phyloP scores from a whole-genome alignment of 1,140 invertebrate genomes.

The Drosophila tropicalis region DNA sequence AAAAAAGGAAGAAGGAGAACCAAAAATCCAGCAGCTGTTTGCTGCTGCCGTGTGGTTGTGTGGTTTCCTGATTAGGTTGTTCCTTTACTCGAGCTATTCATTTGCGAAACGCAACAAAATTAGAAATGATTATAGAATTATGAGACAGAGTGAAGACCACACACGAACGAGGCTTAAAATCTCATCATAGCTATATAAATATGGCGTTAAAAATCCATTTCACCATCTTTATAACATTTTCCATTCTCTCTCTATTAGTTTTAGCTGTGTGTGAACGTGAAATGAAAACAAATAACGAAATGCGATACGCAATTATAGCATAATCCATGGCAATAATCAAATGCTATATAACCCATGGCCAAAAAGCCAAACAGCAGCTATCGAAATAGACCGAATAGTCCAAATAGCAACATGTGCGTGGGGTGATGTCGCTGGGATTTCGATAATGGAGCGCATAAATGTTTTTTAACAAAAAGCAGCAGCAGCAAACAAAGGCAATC shows the following conservation, averaged over 20 bases:
- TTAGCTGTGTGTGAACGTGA: constrained; percentile 34
- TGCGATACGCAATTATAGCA: constrained; percentile 77
- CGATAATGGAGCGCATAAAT: constrained; percentile 74
- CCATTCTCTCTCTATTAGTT: constrained; percentile 28
- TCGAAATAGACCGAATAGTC: constrained; percentile 20
- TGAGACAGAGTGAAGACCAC: constrained; percentile 16
- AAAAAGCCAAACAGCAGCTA: constrained; percentile 19
- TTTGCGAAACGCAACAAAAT: constrained; percentile 14
- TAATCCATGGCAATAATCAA: constrained; percentile 75
- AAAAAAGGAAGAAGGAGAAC: not conserved
- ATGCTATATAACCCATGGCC: constrained; percentile 60
- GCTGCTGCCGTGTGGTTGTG: constrained; percentile 25
- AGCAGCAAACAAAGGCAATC: constrained; percentile 77
- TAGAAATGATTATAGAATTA: constrained; percentile 6
- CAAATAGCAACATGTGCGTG: constrained; percentile 51
- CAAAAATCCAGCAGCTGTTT: constrained; percentile 2
- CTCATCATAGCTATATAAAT: constrained; percentile 53
- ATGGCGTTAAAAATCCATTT: constrained; percentile 32
- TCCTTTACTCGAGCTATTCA: constrained; percentile 21
- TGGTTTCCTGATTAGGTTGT: constrained; percentile 52
- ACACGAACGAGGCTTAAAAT: constrained; percentile 36
- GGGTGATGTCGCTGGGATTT: constrained; percentile 63
- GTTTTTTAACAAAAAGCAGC: constrained; percentile 79
- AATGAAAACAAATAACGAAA: constrained; percentile 76
- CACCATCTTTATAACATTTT: not conserved